These are phyloP conservation scores for Phalacrocorax carbo DNA, from an alignment of 2,113 vertebrate species.

Conservation along the genomic window DNA sequence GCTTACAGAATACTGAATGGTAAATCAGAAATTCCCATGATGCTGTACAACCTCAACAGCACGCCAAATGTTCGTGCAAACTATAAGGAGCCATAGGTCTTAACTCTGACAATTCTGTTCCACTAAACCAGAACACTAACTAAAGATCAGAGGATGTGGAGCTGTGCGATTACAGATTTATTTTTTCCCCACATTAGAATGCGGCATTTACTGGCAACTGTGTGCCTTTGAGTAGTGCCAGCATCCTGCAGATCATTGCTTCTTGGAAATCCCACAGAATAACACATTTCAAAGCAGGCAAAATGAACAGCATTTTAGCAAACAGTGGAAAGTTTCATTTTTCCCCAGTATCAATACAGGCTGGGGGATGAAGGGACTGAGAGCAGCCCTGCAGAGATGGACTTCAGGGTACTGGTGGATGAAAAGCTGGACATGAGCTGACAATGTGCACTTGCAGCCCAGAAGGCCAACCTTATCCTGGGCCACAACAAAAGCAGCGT, in stretches of 20 bases:
- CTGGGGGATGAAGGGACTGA: background rate
- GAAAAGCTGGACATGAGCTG: background rate
- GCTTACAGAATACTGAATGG: background rate
- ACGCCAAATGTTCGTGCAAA: background rate
- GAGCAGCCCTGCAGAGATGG: background rate
- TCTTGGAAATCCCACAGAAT: background rate
- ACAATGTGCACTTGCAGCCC: fast-evolving
- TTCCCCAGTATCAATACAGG: background rate
- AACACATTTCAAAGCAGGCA: background rate
- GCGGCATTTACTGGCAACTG: background rate
- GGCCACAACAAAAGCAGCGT: fast-evolving
- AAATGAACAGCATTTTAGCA: background rate
- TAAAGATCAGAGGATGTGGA: background rate
- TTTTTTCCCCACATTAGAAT: background rate
- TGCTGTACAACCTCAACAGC: background rate
- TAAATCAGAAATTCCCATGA: background rate
- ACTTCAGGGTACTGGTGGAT: too few species aligned
- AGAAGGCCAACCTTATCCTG: background rate
- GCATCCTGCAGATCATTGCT: background rate
- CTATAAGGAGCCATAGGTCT: background rate
- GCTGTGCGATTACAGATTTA: background rate
- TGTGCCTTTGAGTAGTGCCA: background rate
- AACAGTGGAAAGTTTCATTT: background rate
- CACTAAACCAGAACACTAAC: background rate
- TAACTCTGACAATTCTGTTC: background rate